phyloP scores from a whole-genome alignment of 92 coral and sea anemone species.

The Ricordea florida region DNA sequence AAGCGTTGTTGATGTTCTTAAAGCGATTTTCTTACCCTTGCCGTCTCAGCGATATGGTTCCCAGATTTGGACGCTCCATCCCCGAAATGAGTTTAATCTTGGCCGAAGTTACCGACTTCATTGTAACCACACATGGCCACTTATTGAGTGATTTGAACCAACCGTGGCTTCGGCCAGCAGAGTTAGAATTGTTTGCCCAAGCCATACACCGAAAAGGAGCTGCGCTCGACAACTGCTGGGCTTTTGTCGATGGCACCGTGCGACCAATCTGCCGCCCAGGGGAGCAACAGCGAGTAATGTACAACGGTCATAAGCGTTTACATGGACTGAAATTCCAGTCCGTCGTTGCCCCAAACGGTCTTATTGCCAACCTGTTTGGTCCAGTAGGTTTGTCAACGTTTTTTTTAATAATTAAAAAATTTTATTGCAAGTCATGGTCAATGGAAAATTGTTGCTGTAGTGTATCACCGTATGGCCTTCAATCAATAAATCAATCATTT shows the following conservation, averaged over 20 bases:
- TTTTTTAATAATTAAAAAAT: too few species aligned
- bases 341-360: conserved; percentile 65
- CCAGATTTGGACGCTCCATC: conserved; percentile 64
- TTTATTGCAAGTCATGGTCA: too few species aligned
- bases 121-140: conserved; percentile 22
- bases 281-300: conserved; percentile 55
- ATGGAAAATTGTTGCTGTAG: too few species aligned
- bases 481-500: too few species aligned
- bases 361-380: conserved; percentile 69
- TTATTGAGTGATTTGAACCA: conserved; percentile 37
- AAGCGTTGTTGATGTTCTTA: conserved; percentile 37
- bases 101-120: conserved; percentile 20
- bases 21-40: conserved; percentile 51
- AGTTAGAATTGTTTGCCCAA: conserved; percentile 52
- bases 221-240: conserved; percentile 76
- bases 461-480: too few species aligned
- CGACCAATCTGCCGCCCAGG: conserved; percentile 63
- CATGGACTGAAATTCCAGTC: conserved; percentile 72
- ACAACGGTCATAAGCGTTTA: conserved; percentile 71
- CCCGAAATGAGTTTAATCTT: conserved; percentile 58
- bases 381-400: conserved; percentile 55
- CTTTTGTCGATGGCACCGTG: conserved; percentile 71
- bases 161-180: conserved; percentile 45
- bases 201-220: conserved; percentile 55
- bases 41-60: conserved; percentile 56